Conservation (phyloP, 2,113 vertebrate genomes). For the Macquaria australasica region DNA sequence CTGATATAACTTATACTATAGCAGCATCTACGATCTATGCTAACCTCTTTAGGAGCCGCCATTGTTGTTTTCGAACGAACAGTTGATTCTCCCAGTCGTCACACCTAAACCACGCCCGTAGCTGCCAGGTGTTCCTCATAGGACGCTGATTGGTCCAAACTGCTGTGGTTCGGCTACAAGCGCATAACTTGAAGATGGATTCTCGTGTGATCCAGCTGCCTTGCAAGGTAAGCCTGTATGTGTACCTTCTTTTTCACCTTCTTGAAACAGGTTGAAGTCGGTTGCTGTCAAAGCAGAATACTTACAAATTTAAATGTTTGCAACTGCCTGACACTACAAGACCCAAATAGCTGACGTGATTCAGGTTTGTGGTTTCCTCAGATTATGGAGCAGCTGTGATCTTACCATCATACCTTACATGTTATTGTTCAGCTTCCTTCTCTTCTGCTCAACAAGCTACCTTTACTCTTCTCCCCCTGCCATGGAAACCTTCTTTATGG, state of each 20-base stretch:
- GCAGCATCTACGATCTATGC: no score
- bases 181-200: no score
- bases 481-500: constrained; percentile 75
- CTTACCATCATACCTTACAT: constrained; percentile 12
- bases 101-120: no score
- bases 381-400: constrained; percentile 25
- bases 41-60: no score
- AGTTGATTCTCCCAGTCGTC: no score
- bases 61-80: no score
- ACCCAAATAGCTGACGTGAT: constrained; percentile 13
- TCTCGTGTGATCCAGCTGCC: no score
- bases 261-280: neutral
- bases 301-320: constrained; percentile 10
- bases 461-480: constrained; percentile 51
- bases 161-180: no score
- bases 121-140: no score
- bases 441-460: constrained; percentile 37
- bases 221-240: neutral
- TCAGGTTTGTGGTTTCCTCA: constrained; percentile 8
- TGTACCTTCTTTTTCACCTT: neutral
- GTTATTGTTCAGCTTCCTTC: constrained; percentile 38
- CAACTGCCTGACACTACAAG: neutral
- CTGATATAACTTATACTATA: no score
- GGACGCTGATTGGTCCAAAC: no score
- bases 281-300: neutral